Evolutionary conservation across 2,888 invertebrate species (phyloP).

Genomic region (Polymixis flavicincta): DNA sequence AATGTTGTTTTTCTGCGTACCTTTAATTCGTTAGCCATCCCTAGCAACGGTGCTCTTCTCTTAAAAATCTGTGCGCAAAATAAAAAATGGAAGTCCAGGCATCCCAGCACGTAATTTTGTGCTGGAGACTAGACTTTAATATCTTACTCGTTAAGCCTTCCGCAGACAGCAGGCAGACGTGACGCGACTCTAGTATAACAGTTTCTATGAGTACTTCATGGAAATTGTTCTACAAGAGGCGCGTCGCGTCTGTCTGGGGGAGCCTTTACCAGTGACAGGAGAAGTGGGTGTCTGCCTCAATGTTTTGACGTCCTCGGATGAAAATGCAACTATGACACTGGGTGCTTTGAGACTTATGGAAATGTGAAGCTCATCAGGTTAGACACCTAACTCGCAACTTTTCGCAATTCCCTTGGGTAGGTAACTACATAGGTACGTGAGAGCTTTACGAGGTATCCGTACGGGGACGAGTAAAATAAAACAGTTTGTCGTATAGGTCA

Average conservation of each 20-base stretch:
- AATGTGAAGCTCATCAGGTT: background rate
- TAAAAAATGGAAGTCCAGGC: slow-evolving; percentile 56
- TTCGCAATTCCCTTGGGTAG: background rate
- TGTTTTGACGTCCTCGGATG: background rate
- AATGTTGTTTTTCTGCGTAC: background rate
- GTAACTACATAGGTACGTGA: background rate
- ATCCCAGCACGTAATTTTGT: slow-evolving; percentile 52
- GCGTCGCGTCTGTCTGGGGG: too few relatives aligned
- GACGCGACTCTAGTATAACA: too few relatives aligned
- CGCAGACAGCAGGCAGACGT: too few relatives aligned
- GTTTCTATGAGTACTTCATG: too few relatives aligned
- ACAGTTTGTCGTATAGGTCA: too few relatives aligned
- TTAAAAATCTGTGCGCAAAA: slow-evolving; percentile 45
- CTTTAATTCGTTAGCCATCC: slow-evolving; percentile 22
- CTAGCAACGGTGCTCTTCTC: slow-evolving; percentile 33
- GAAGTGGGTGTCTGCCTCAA: slow-evolving; percentile 10
- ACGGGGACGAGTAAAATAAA: too few relatives aligned
- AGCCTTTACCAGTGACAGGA: slow-evolving; percentile 1
- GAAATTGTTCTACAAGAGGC: too few relatives aligned
- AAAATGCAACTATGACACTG: background rate
- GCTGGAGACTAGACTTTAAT: slow-evolving; percentile 50
- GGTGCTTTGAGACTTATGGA: background rate
- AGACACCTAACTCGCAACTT: background rate
- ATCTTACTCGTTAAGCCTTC: slow-evolving; percentile 23
- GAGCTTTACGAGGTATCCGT: too few relatives aligned